A percentile compares a stretch with the other conserved stretches of the same genome.
These are phyloP conservation scores for Notodonta dromedarius DNA, from an alignment of 2,888 invertebrate genomes.

Conservation along the genomic window DNA sequence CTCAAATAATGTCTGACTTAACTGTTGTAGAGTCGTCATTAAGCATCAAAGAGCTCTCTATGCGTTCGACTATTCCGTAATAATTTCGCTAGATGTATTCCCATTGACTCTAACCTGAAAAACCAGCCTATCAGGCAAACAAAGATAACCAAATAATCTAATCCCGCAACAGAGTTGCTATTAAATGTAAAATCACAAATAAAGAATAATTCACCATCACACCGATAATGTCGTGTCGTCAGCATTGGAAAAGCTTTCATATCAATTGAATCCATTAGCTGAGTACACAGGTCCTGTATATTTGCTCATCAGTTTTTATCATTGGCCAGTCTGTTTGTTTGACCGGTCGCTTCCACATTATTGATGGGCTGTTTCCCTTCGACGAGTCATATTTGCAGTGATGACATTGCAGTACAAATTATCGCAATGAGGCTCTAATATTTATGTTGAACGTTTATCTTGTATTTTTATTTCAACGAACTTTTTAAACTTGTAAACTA, in stretches of 20 bases:
- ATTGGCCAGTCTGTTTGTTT: constrained; percentile 81
- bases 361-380: constrained; percentile 76
- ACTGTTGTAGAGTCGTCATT: no score
- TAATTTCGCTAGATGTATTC: no score
- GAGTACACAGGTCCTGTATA: constrained; percentile 81
- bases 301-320: constrained; percentile 84
- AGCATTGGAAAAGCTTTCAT: constrained; percentile 83
- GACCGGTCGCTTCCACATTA: constrained; percentile 80
- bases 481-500: background rate
- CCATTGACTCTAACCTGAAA: no score
- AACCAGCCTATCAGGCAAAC: no score
- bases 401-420: constrained; percentile 51
- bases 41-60: no score
- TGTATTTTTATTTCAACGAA: no score
- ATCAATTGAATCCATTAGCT: constrained; percentile 85
- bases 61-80: no score
- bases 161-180: constrained; percentile 16
- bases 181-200: constrained; percentile 31
- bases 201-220: constrained; percentile 61
- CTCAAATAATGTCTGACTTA: no score
- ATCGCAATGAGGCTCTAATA: constrained; percentile 9
- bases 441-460: no score
- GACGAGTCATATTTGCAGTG: constrained; percentile 51
- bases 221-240: constrained; percentile 70
- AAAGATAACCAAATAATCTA: background rate